Evolutionary conservation across 1,140 invertebrate genomes (phyloP).

Genomic region (Calycopis cecrops): DNA sequence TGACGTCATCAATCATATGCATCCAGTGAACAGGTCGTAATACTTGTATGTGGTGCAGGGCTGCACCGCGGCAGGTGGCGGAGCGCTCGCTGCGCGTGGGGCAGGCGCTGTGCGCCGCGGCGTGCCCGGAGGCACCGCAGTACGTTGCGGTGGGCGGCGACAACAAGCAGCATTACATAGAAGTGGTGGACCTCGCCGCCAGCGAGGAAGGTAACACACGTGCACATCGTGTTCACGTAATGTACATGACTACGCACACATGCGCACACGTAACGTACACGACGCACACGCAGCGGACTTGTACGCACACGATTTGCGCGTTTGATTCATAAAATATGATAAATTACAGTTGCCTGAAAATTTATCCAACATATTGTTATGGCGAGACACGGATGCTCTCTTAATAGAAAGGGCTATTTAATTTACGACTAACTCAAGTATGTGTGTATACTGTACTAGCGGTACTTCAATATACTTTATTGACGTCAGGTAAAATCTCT

Average conservation of each 20-base stretch:
- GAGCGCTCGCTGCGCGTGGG: slow-evolving; percentile 82
- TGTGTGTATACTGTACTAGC: too few relatives aligned
- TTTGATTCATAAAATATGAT: background rate
- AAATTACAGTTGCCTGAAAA: slow-evolving; percentile 20
- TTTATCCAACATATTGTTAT: too few relatives aligned
- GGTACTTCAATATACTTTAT: too few relatives aligned
- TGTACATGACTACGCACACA: too few relatives aligned
- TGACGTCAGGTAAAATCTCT: too few relatives aligned
- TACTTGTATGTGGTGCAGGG: background rate
- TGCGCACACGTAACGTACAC: too few relatives aligned
- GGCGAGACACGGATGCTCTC: too few relatives aligned
- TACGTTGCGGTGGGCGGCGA: slow-evolving; percentile 89
- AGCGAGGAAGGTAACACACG: slow-evolving; percentile 80
- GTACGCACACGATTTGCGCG: too few relatives aligned
- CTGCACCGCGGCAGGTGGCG: slow-evolving; percentile 53
- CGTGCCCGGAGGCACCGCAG: slow-evolving; percentile 88
- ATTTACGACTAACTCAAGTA: too few relatives aligned
- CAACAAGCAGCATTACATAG: slow-evolving; percentile 86
- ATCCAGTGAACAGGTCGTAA: background rate
- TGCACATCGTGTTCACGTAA: background rate
- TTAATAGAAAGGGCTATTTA: too few relatives aligned
- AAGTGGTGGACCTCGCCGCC: slow-evolving; percentile 83
- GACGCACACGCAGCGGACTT: too few relatives aligned
- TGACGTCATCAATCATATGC: background rate
- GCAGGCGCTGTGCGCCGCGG: slow-evolving; percentile 81